Evolutionary conservation across 1,140 invertebrate genomes (phyloP).

Genomic region (Drosophila sulfurigaster): DNA sequence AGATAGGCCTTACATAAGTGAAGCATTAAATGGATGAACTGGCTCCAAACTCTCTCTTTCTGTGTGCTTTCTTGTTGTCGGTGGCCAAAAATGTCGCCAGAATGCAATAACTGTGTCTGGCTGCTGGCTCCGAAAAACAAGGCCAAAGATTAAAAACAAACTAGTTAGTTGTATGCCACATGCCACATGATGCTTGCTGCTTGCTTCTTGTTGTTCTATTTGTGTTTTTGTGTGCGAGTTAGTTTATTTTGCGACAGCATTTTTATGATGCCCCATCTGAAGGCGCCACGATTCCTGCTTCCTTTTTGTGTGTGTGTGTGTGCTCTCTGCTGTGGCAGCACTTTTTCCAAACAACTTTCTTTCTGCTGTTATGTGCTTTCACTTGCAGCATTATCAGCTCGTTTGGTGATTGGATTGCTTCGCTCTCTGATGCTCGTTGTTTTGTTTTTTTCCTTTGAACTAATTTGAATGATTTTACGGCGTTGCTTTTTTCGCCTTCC

Average conservation of each 20-base stretch:
- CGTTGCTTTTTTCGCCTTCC: constrained; percentile 18
- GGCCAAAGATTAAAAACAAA: constrained; percentile 82
- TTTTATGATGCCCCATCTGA: constrained; percentile 72
- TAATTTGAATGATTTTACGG: constrained; percentile 79
- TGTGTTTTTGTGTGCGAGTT: constrained; percentile 20
- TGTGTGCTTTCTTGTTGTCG: not conserved
- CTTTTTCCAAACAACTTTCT: constrained; percentile 44
- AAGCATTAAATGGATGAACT: constrained; percentile 62
- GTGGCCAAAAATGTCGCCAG: constrained; percentile 56
- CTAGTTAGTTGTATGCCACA: constrained; percentile 49
- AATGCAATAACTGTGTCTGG: constrained; percentile 82
- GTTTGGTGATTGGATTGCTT: constrained; percentile 70
- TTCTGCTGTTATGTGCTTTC: constrained; percentile 37
- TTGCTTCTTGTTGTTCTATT: constrained; percentile 38
- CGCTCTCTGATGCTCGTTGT: constrained; percentile 47
- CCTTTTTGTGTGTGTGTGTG: constrained; percentile 43
- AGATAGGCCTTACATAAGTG: constrained; percentile 41
- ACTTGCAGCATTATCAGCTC: constrained; percentile 73
- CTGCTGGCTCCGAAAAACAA: constrained; percentile 59
- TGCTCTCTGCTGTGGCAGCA: constrained; percentile 63
- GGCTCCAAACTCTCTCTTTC: constrained; percentile 23
- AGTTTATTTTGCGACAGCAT: constrained; percentile 60
- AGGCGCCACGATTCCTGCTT: constrained; percentile 79
- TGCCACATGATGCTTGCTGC: not conserved
- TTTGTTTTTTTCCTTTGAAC: constrained; percentile 42